These are phyloP conservation scores for Rousettus madagascariensis DNA, from an alignment of 2,797 vertebrate species.

Conservation along the genomic window DNA sequence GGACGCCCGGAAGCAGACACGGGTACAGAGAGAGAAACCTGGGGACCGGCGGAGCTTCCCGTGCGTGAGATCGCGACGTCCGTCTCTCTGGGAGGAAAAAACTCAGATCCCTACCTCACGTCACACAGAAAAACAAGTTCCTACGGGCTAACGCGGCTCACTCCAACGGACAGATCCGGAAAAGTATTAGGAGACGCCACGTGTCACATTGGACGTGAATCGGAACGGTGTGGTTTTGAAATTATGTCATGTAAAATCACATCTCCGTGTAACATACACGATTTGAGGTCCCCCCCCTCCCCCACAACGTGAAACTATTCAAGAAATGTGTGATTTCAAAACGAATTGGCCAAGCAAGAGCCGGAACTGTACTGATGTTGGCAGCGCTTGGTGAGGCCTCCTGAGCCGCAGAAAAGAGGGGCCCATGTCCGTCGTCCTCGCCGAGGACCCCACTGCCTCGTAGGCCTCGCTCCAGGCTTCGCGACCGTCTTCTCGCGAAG, in stretches of 20 bases:
- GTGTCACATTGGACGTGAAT: neutral
- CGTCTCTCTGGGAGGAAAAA: neutral
- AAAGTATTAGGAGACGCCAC: neutral
- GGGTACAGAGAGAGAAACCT: neutral
- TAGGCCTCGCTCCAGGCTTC: neutral
- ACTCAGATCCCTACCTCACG: neutral
- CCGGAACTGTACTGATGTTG: neutral
- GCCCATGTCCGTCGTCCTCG: accelerated
- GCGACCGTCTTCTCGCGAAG: accelerated
- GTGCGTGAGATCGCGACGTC: neutral
- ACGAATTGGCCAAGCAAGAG: neutral
- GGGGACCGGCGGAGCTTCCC: neutral
- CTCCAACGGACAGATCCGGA: neutral
- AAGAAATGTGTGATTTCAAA: neutral
- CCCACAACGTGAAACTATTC: neutral
- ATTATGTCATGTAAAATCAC: neutral
- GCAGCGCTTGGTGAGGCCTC: neutral
- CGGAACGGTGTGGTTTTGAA: neutral
- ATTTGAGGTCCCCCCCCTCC: neutral
- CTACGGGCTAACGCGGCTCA: neutral
- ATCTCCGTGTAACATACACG: neutral
- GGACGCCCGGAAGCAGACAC: neutral
- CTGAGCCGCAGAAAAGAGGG: neutral
- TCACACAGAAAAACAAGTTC: neutral
- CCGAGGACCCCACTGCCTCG: accelerated